Conservation (phyloP, 2,888 invertebrate genomes). For the Hydroisotoma schaefferi region DNA sequence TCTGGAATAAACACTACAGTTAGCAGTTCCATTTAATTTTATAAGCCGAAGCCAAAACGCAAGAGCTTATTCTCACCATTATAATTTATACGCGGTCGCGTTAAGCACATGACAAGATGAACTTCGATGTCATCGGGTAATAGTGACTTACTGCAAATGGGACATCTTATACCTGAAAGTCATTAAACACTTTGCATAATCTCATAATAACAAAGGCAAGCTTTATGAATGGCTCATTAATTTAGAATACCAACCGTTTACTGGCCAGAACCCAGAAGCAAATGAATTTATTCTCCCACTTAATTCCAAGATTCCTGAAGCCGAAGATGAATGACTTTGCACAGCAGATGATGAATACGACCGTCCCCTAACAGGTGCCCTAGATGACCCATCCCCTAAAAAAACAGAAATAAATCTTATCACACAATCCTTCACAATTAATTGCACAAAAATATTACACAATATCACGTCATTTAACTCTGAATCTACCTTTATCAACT, state of each 20-base stretch:
- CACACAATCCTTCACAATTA: too few species aligned
- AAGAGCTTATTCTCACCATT: slow-evolving; percentile 86
- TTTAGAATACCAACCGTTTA: slow-evolving; percentile 21
- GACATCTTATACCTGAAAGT: slow-evolving; percentile 88
- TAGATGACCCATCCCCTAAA: slow-evolving; percentile 19
- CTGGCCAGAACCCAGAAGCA: slow-evolving; percentile 36
- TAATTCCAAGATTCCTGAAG: slow-evolving; percentile 33
- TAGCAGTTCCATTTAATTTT: too few species aligned
- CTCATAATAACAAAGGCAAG: neutral
- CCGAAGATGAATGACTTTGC: slow-evolving; percentile 21
- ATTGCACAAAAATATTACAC: too few species aligned
- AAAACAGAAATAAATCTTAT: too few species aligned
- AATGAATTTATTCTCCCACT: slow-evolving; percentile 34
- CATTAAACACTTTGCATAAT: neutral
- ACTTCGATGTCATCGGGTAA: slow-evolving; percentile 98
- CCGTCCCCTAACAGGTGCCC: slow-evolving; percentile 31
- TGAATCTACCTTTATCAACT: too few species aligned
- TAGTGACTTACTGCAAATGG: slow-evolving; percentile 97
- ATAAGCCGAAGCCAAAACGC: too few species aligned
- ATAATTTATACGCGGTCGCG: slow-evolving; percentile 96
- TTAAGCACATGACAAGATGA: slow-evolving; percentile 99
- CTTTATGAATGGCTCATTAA: neutral
- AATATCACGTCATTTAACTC: too few species aligned
- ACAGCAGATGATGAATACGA: slow-evolving; percentile 38
- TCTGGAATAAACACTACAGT: slow-evolving; percentile 64